Conservation (phyloP, 2,797 vertebrate species). For the Loriculus beryllinus region DNA sequence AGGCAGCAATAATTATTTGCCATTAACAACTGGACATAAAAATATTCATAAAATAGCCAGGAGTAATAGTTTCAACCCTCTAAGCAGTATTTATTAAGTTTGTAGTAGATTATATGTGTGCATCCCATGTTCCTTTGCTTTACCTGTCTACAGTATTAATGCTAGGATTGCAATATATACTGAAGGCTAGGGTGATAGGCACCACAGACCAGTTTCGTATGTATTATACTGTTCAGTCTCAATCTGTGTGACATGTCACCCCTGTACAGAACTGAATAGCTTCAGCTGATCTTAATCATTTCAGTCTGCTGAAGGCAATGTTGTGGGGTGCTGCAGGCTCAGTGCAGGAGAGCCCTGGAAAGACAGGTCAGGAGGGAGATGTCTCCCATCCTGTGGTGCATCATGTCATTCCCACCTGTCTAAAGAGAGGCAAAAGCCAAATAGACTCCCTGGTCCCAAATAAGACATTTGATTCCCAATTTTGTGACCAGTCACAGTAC, state of each 20-base stretch:
- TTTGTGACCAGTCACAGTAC: background rate
- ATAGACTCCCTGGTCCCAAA: background rate
- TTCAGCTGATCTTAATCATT: background rate
- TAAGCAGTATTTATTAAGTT: background rate
- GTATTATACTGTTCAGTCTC: background rate
- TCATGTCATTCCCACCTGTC: background rate
- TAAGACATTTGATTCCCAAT: background rate
- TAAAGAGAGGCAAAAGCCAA: background rate
- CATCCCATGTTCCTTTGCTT: background rate
- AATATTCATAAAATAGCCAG: background rate
- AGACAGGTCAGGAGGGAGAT: background rate
- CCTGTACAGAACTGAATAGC: background rate
- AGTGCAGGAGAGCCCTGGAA: background rate
- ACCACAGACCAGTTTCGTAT: fast-evolving
- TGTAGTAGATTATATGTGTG: background rate
- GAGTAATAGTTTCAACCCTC: background rate
- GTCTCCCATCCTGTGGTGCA: background rate
- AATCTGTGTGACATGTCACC: background rate
- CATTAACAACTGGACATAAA: background rate
- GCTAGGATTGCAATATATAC: background rate
- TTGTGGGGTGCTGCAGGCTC: background rate
- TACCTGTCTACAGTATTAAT: background rate
- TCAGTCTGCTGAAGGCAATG: background rate
- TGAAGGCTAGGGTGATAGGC: background rate
- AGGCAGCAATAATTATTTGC: background rate